Conservation (phyloP, 30 jellyfish, hydroid and myxozoan genomes). For the Aurelia sp. region DNA sequence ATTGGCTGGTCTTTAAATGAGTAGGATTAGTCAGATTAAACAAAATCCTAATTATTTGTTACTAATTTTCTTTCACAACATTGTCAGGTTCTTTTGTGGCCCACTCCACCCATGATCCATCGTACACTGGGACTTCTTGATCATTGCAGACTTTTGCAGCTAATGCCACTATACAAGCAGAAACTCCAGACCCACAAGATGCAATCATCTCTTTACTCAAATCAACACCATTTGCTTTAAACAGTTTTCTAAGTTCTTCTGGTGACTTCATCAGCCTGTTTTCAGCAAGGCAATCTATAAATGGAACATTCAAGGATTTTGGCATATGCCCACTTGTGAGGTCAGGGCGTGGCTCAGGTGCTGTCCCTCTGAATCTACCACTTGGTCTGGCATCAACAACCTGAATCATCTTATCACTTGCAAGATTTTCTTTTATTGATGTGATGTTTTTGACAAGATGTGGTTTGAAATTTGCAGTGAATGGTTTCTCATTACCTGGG, state of each 20-base stretch:
- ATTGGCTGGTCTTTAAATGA: no score
- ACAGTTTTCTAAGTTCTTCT: slow-evolving; percentile 42
- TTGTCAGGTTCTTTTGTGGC: slow-evolving; percentile 43
- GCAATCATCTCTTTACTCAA: slow-evolving; percentile 64
- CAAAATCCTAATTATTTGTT: no score
- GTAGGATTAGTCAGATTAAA: no score
- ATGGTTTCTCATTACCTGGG: slow-evolving; percentile 37
- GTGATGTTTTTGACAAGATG: slow-evolving; percentile 69
- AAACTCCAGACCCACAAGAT: slow-evolving; percentile 93
- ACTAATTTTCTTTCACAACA: background rate
- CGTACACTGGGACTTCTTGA: slow-evolving; percentile 83
- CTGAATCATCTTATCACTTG: slow-evolving; percentile 44
- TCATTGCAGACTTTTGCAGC: slow-evolving; percentile 51
- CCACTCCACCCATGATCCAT: slow-evolving; percentile 99
- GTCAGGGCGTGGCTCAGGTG: slow-evolving; percentile 77
- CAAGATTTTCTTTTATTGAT: slow-evolving; percentile 42
- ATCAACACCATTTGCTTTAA: slow-evolving; percentile 68
- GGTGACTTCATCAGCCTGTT: slow-evolving; percentile 45
- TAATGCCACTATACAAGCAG: slow-evolving; percentile 83
- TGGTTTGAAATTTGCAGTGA: slow-evolving; percentile 52
- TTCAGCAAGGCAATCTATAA: slow-evolving; percentile 52
- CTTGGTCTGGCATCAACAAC: slow-evolving; percentile 92
- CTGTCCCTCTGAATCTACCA: slow-evolving; percentile 67
- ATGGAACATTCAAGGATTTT: slow-evolving; percentile 71
- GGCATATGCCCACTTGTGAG: slow-evolving; percentile 94